A percentile compares a stretch with the other conserved stretches of the same genome.
These are phyloP conservation scores for Sitta europaea DNA, from an alignment of 2,113 vertebrate genomes.

Conservation along the genomic window DNA sequence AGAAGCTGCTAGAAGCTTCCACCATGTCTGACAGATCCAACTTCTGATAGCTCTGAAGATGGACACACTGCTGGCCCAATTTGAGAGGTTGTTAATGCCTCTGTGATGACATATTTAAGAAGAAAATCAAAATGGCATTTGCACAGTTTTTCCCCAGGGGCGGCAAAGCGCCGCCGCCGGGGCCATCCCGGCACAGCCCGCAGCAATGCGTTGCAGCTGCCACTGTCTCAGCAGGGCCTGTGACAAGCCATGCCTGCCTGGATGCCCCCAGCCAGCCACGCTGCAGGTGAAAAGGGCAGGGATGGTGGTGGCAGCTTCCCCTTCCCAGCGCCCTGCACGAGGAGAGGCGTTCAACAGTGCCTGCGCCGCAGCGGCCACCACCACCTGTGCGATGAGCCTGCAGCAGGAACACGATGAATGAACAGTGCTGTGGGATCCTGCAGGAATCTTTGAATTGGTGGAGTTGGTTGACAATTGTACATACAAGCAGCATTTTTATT, in stretches of 20 bases:
- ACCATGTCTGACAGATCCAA: background rate
- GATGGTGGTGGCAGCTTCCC: background rate
- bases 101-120: background rate
- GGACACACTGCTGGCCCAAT: background rate
- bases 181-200: background rate
- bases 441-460: background rate
- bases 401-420: fast-evolving
- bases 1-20: background rate
- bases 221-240: fast-evolving
- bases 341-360: background rate
- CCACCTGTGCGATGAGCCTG: background rate
- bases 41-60: background rate
- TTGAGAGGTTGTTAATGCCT: background rate
- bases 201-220: background rate
- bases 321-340: background rate
- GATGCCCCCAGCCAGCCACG: no score
- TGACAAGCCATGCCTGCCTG: background rate
- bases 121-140: background rate
- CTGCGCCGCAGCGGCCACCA: fast-evolving
- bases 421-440: background rate
- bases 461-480: background rate
- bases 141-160: background rate
- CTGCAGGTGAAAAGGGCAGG: background rate
- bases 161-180: background rate
- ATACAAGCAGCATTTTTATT: background rate